Evolutionary conservation across 2,797 vertebrate species (phyloP), one percentile per base, ranked within the genome.

Genomic region (Acrocephalus scirpaceus): DNA sequence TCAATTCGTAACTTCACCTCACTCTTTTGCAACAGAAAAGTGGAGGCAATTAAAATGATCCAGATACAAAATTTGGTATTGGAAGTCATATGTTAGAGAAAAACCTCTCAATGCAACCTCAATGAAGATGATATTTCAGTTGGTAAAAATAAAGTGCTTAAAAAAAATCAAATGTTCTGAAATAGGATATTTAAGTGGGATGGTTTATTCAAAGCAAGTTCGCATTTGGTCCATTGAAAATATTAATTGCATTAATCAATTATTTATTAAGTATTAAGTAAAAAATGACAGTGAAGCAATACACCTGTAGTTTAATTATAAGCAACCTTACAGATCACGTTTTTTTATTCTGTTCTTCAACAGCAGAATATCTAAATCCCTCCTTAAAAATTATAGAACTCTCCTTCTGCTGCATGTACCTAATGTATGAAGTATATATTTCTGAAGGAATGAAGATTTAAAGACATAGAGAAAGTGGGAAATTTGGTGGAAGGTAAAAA

Each of bases 111-210:
- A 7, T 38, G 13, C 1, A 67, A 48, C 45, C 17, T 69, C 40
- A 77, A 1, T 38, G 18, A 77, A 56, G 27, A 80, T 26, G 16
- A 47, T 42, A 22, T 7, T 29, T 67, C 25, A 12, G 15, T 4
- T 57, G 6, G 21, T 61, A 65, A 88, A 93, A 88, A 75, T 4
- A 9, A 77, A 83, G 45, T 38, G 1, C 7, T 67, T 51, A 4
- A 53, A 75, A 70, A 70, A 67, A 34, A 19, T 30, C 0, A 10
- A 71, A 13, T 25, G 4, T 57, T 60, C 8, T 45, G 6, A 75
- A 92, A 47, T 13, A 36, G 2, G 7, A 34, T 74, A 44, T 57
- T 74, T 48, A 38, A 9, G 2, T 2, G 0, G 1, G 6, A 45
- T 58, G 47, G 7, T 60, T 85, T 60, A 61, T 29, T 57, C 5